phyloP scores from a whole-genome alignment of 1,140 invertebrate species.

The Ptiloglossa arizonensis region DNA sequence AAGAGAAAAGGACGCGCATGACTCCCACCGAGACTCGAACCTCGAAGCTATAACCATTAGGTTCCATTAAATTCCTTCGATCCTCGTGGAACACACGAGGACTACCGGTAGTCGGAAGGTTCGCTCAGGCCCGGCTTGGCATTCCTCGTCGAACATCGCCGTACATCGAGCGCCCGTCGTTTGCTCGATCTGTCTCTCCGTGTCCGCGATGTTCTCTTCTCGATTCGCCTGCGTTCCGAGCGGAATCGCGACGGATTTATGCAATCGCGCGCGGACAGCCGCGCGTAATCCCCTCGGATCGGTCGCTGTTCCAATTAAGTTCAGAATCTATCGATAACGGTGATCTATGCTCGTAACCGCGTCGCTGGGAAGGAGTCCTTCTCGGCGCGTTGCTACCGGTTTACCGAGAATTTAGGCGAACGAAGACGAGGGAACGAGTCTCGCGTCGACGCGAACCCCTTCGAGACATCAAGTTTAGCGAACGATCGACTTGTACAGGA shows the following conservation, averaged over 20 bases:
- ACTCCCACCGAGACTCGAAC: constrained; percentile 48
- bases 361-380: background rate
- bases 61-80: constrained; percentile 66
- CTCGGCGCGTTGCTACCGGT: no score
- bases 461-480: no score
- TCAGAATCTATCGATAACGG: constrained; percentile 43
- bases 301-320: constrained; percentile 40
- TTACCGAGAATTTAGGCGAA: background rate
- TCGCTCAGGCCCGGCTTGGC: constrained; percentile 44
- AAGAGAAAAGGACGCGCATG: constrained; percentile 24
- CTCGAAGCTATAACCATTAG: constrained; percentile 68
- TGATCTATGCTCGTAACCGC: constrained; percentile 34
- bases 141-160: constrained; percentile 61
- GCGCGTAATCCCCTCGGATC: constrained; percentile 31
- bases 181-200: constrained; percentile 25
- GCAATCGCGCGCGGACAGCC: no score
- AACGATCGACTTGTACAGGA: no score
- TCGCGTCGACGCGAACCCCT: no score
- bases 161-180: constrained; percentile 54
- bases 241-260: constrained; percentile 47
- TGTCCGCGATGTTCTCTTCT: constrained; percentile 17
- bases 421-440: no score
- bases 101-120: constrained; percentile 65
- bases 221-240: constrained; percentile 21
- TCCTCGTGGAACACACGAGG: constrained; percentile 57